Conservation (phyloP, 2,113 vertebrate species). For the Gymnobelideus leadbeateri region DNA sequence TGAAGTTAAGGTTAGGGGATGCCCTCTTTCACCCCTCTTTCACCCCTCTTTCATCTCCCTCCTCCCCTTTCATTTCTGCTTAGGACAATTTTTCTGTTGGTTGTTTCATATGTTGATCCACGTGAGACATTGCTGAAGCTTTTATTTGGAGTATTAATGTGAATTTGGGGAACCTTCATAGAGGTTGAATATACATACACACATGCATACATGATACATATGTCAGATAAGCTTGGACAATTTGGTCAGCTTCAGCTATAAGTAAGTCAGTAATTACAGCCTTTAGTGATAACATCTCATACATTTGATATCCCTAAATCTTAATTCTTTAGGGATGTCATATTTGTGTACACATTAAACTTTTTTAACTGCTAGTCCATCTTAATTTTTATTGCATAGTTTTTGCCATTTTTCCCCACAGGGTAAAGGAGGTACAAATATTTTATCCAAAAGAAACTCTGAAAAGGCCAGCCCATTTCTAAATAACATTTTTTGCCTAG, state of each 20-base stretch:
- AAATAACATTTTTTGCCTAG: background rate
- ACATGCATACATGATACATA: constrained; percentile 30
- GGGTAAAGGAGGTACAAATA: background rate
- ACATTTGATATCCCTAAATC: background rate
- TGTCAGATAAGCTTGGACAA: background rate
- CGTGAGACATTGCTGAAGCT: constrained; percentile 39
- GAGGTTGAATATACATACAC: constrained; percentile 41
- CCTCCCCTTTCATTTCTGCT: constrained; percentile 26
- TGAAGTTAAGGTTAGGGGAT: background rate
- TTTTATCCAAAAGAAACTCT: background rate
- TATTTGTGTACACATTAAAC: background rate
- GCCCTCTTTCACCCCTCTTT: background rate
- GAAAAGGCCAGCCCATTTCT: background rate
- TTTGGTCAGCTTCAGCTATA: background rate
- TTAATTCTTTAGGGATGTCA: constrained; percentile 27
- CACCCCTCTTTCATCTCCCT: no score
- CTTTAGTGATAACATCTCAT: constrained; percentile 11
- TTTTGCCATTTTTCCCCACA: constrained; percentile 36
- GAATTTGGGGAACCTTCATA: constrained; percentile 48
- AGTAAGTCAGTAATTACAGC: constrained; percentile 36
- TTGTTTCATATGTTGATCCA: constrained; percentile 53
- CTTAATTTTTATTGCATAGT: constrained; percentile 26
- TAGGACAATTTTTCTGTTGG: constrained; percentile 45
- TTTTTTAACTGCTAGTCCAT: background rate
- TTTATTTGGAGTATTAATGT: constrained; percentile 55